These are phyloP conservation scores for Tyria jacobaeae DNA, from an alignment of 2,888 invertebrate species.

Conservation along the genomic window DNA sequence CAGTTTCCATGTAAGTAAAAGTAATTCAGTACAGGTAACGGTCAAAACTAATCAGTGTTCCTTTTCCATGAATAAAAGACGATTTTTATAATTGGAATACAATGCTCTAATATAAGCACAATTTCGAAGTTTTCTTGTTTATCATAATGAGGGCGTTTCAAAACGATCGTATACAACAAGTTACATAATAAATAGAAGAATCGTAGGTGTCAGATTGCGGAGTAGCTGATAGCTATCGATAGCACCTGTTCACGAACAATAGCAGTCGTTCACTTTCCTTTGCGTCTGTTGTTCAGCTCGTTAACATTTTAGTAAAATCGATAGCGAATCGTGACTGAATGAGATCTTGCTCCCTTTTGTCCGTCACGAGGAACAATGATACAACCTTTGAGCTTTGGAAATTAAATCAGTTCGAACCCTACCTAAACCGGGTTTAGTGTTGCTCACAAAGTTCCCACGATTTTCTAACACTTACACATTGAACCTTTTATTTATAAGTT, in stretches of 20 bases:
- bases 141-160: slow-evolving; percentile 30
- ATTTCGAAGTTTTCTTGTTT: slow-evolving; percentile 33
- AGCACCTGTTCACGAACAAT: slow-evolving; percentile 78
- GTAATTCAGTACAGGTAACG: slow-evolving; percentile 28
- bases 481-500: slow-evolving; percentile 9
- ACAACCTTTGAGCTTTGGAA: slow-evolving; percentile 46
- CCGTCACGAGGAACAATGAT: slow-evolving; percentile 67
- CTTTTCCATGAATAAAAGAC: slow-evolving; percentile 15
- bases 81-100: slow-evolving; percentile 11
- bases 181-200: slow-evolving; percentile 46
- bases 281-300: slow-evolving; percentile 65
- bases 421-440: slow-evolving; percentile 16
- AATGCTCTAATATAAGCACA: slow-evolving; percentile 23
- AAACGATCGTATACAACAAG: slow-evolving; percentile 29
- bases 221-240: slow-evolving; percentile 57
- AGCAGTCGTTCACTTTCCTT: slow-evolving; percentile 74
- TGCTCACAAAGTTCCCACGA: slow-evolving; percentile 47
- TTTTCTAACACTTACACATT: slow-evolving; percentile 11
- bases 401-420: slow-evolving; percentile 45
- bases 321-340: slow-evolving; percentile 76
- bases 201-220: slow-evolving; percentile 56
- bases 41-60: slow-evolving; percentile 30
- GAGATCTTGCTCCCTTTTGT: slow-evolving; percentile 72
- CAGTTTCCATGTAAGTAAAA: not conserved
- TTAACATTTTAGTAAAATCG: slow-evolving; percentile 78